A percentile compares a stretch with the other conserved stretches of the same genome.
phyloP scores from a whole-genome alignment of 2,888 invertebrate genomes.

The Scelioninae gen. 2 region DNA sequence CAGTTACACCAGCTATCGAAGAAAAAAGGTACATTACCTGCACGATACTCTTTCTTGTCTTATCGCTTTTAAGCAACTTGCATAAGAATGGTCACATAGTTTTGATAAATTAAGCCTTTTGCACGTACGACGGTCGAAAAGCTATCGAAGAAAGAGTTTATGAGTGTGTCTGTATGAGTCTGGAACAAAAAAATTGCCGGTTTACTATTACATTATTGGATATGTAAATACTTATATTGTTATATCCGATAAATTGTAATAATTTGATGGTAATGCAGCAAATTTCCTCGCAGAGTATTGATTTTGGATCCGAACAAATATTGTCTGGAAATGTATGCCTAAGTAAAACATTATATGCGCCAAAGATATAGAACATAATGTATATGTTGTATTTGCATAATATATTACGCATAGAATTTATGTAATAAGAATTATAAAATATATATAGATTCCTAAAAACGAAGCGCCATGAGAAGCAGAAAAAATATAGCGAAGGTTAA shows the following conservation, averaged over 20 bases:
- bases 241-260: background rate
- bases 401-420: too few relatives aligned
- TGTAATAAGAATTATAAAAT: too few relatives aligned
- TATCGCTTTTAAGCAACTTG: constrained; percentile 59
- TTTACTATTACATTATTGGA: background rate
- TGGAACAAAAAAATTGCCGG: background rate
- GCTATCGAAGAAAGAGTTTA: constrained; percentile 6
- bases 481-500: too few relatives aligned
- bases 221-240: background rate
- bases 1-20: constrained; percentile 67
- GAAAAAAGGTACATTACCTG: constrained; percentile 66
- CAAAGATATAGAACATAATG: too few relatives aligned
- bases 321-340: too few relatives aligned
- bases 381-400: too few relatives aligned
- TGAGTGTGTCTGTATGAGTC: constrained; percentile 23
- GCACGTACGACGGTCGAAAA: constrained; percentile 47
- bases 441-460: too few relatives aligned
- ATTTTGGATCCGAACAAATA: too few relatives aligned
- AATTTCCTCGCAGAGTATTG: too few relatives aligned
- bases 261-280: too few relatives aligned
- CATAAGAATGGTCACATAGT: constrained; percentile 61
- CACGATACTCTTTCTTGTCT: constrained; percentile 63
- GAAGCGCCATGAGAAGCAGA: too few relatives aligned
- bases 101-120: constrained; percentile 52
- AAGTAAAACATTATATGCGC: too few relatives aligned